Evolutionary conservation across 2,888 invertebrate genomes (phyloP).

Genomic region (Argyresthia goedartella): DNA sequence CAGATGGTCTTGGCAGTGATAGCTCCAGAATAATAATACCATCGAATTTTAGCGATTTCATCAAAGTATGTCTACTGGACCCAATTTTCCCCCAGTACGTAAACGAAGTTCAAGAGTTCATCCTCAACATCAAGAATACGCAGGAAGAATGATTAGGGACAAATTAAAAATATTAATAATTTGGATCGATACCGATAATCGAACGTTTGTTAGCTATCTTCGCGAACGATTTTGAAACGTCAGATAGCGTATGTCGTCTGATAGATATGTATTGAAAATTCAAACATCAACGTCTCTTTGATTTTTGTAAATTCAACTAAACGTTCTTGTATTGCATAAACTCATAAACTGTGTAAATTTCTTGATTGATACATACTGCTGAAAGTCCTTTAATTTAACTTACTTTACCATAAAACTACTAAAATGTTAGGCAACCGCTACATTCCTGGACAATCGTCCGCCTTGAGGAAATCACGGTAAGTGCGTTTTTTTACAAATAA

Average conservation of each 20-base stretch:
- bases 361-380: not conserved
- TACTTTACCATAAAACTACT: slow-evolving; percentile 2
- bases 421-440: slow-evolving; percentile 36
- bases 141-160: not conserved
- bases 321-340: not conserved
- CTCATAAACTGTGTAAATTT: too few species aligned
- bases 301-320: slow-evolving; percentile 2
- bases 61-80: slow-evolving; percentile 46
- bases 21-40: slow-evolving; percentile 8
- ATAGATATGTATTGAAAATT: too few species aligned
- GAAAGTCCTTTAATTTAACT: too few species aligned
- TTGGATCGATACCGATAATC: not conserved
- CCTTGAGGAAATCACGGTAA: slow-evolving; percentile 45
- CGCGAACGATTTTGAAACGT: not conserved
- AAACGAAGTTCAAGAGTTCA: slow-evolving; percentile 31
- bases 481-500: not conserved
- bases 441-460: slow-evolving; percentile 29
- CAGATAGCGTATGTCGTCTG: too few species aligned
- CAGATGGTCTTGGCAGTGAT: slow-evolving; percentile 13
- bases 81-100: slow-evolving; percentile 42
- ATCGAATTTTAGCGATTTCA: slow-evolving; percentile 28
- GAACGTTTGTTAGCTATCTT: not conserved
- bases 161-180: not conserved
- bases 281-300: not conserved
- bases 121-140: slow-evolving; percentile 17